A percentile compares a stretch with the other conserved stretches of the same genome.
Evolutionary conservation across 1,140 invertebrate species (phyloP).

Genomic region (Aphidius ervi): DNA sequence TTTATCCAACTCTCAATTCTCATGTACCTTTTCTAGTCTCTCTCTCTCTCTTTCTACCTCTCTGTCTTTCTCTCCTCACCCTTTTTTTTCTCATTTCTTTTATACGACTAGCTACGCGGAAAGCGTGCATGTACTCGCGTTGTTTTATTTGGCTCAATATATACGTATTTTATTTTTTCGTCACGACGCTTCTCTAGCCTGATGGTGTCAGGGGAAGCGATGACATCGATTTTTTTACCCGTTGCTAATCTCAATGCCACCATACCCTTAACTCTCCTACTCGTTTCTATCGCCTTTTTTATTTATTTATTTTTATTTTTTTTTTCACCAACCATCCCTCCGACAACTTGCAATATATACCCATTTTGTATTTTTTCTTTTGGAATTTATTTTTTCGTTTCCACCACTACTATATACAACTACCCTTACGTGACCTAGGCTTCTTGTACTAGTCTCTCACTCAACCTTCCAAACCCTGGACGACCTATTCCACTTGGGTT

Average conservation of each 20-base stretch:
- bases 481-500: constrained; percentile 11
- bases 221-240: constrained; percentile 32
- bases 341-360: no score
- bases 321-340: no score
- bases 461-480: constrained; percentile 31
- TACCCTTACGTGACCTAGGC: constrained; percentile 8
- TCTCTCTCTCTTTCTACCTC: constrained; percentile 8
- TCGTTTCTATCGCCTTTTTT: constrained; percentile 1
- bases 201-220: constrained; percentile 15
- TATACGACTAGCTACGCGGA: constrained; percentile 15
- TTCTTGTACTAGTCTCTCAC: constrained; percentile 17
- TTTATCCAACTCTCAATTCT: constrained; percentile 5
- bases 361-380: no score
- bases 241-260: constrained; percentile 30
- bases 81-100: constrained; percentile 6
- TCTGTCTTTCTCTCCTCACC: constrained; percentile 8
- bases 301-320: not conserved
- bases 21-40: not conserved
- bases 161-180: not conserved
- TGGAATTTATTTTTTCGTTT: not conserved
- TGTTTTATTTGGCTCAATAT: constrained; percentile 29
- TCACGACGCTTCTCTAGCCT: no score
- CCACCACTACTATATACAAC: not conserved
- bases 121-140: constrained; percentile 27
- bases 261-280: not conserved